Percentiles rank a stretch among this genome's conserved stretches.
phyloP scores from a whole-genome alignment of 1,140 invertebrate species.

The Pentalonia nigronervosa region DNA sequence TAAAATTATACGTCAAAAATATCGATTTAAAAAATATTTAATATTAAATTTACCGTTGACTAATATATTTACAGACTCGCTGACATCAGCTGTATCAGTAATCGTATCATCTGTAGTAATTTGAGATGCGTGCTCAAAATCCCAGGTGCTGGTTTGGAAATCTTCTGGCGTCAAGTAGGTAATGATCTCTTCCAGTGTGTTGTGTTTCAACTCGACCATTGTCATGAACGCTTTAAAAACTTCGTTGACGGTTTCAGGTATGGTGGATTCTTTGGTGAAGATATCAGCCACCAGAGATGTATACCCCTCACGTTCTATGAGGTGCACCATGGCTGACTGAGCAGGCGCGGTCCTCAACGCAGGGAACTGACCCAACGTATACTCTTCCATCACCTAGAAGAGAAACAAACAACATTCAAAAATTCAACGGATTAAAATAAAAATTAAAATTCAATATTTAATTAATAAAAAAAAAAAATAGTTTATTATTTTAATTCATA shows the following conservation, averaged over 20 bases:
- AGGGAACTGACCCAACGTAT: conserved; percentile 80
- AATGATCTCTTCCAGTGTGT: conserved; percentile 83
- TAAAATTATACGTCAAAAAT: no score
- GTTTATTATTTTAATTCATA: no score
- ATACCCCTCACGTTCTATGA: conserved; percentile 82
- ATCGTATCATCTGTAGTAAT: conserved; percentile 64
- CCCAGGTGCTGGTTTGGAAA: conserved; percentile 80
- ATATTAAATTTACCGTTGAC: background rate
- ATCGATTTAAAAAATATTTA: background rate
- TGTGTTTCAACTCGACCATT: conserved; percentile 81
- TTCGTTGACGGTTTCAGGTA: conserved; percentile 77
- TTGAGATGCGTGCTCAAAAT: conserved; percentile 71
- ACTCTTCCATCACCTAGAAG: conserved; percentile 63
- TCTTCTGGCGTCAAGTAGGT: conserved; percentile 81
- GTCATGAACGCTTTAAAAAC: conserved; percentile 84
- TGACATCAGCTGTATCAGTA: conserved; percentile 10
- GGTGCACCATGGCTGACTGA: conserved; percentile 80
- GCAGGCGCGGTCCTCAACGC: conserved; percentile 78
- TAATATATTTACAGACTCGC: background rate
- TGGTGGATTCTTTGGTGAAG: conserved; percentile 76
- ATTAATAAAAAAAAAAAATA: no score
- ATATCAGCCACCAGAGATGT: conserved; percentile 80
- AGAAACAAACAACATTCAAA: background rate
- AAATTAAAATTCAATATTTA: no score
- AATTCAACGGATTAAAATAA: background rate